Base-by-base conservation (phyloP, 2,113 vertebrate genomes). In the Bujurquina vittata region DNA sequence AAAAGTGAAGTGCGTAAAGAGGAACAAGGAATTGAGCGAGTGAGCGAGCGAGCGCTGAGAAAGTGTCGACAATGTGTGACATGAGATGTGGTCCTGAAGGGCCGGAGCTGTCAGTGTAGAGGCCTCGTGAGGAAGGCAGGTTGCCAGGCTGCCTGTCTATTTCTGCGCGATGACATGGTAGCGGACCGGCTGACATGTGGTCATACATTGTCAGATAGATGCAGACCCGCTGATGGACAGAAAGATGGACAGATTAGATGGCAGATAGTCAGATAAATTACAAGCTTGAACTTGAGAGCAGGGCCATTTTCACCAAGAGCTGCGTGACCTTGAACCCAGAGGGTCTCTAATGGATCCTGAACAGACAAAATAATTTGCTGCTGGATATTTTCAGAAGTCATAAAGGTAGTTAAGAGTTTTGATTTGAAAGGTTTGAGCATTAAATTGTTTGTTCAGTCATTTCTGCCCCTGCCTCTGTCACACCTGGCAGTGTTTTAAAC, bases 21-120 rank as follows among this genome's bases (percentile, higher is more conserved):
- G 74, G 80, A 86, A 69, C 31, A 55, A 81, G 80, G 22, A 80
- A 17, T 2, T 12, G 81, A 85, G 65, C 8, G 79, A 74, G 69
- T 12, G 81, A 85, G 65, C 54, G 82, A 74, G 78, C 43, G 59
- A 54, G 75, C 10, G 84, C 35, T 75, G 78, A 81, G 82, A 23
- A 76, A 72, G 89, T 93, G 92, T 91, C 93, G 89, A 92, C 88
- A 89, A 87, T 58, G 80, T 90, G 91, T 93, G 92, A 90, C 92
- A 93, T 91, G 87, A 91, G 88, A 91, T 85, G 87, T 89, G 86
- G 88, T 90, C 89, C 91, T 87, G 87, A 26, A 88, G 90, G 93
- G 82, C 59, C 58, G 0, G 90, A 93, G 90, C 94, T 95, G 94
- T 94, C 94, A 95, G 81, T n/a, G 73, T 67, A 4, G 83, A 86